These are phyloP conservation scores for Andrena praecox DNA, from an alignment of 2,888 invertebrate genomes.

Conservation along the genomic window DNA sequence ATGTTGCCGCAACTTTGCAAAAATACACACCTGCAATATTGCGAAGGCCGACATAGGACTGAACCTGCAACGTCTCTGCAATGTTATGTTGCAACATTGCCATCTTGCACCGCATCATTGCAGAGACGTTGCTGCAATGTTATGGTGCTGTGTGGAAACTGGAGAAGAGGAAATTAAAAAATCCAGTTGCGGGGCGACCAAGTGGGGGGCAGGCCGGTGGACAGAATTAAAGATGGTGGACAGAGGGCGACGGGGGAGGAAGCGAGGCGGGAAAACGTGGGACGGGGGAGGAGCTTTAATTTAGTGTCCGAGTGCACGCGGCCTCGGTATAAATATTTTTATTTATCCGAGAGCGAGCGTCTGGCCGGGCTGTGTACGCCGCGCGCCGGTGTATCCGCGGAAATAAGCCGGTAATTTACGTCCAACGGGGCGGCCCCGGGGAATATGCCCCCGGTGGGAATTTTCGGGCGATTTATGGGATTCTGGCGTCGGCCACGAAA, in stretches of 20 bases:
- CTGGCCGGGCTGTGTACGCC: slow-evolving; percentile 26
- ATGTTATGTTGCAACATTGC: too few relatives aligned
- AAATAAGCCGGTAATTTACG: slow-evolving; percentile 82
- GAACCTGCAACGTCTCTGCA: too few relatives aligned
- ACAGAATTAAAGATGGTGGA: not conserved
- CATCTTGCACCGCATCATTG: too few relatives aligned
- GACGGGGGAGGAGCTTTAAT: slow-evolving; percentile 72
- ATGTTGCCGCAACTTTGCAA: too few relatives aligned
- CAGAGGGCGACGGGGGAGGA: slow-evolving; percentile 16
- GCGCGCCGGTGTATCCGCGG: slow-evolving; percentile 64
- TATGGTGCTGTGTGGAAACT: too few relatives aligned
- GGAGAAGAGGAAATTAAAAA: slow-evolving; percentile 32
- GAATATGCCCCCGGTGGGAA: slow-evolving; percentile 72
- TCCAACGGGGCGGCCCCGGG: slow-evolving; percentile 64
- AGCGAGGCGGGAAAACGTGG: slow-evolving; percentile 4
- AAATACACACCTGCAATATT: too few relatives aligned
- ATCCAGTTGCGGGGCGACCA: not conserved
- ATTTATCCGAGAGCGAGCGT: slow-evolving; percentile 76
- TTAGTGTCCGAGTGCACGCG: slow-evolving; percentile 80
- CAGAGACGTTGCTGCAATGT: too few relatives aligned
- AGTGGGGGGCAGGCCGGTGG: not conserved
- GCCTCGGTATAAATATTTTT: slow-evolving; percentile 81
- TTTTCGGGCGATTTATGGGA: slow-evolving; percentile 81
- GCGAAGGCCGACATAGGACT: too few relatives aligned
- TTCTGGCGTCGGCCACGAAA: slow-evolving; percentile 73